Base-by-base conservation (phyloP, 2,888 invertebrate genomes). In the Drosophila subsilvestris region DNA sequence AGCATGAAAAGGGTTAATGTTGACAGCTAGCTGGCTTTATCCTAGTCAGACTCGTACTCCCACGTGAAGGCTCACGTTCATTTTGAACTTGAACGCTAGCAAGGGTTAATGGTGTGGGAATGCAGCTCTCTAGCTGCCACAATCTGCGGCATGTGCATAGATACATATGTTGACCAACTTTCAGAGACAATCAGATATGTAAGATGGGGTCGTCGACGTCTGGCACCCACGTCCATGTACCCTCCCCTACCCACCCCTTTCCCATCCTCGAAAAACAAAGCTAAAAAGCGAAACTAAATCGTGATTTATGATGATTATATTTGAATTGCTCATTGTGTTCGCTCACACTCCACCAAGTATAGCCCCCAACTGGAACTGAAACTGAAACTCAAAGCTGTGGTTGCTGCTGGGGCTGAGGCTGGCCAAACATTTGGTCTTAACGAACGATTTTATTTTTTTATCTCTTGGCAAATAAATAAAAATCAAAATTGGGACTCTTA, bases 301-400 rank as follows among this genome's bases (percentile, higher is more conserved):
- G 76, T 75, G 76, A 75, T 74, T 74, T 74, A 74, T 74, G 63
- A 74, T 74, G 74, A 74, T 74, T 74, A 75, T 70, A 75, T 75
- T 74, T 70, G 75, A 73, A 68, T 75, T 74, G 60, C 61, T 61
- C 57, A 71, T 69, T 68, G 70, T 68, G 42, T 71, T 37, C 37
- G 37, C 65, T 67, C 47, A 65, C 65, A 65, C 65, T 54, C 27
- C 37, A 2, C 37, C 37, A 7, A 37, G 14, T 14, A 6, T 14
- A 37, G n/a, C 37, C 37, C 14, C 25, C 50, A 17, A 45, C 22
- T 50, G 50, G 17, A 50, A 25, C 50, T 20, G 14, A 29, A 22
- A 27, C 49, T 17, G n/a, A 27, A 7, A 29, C 50, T 50, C 27
- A 9, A 37, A 49, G n/a, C 59, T 48, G 10, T 29, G 9, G 22